These are phyloP conservation scores for Marmota flaviventris DNA, from an alignment of 2,113 vertebrate genomes.

Conservation along the genomic window DNA sequence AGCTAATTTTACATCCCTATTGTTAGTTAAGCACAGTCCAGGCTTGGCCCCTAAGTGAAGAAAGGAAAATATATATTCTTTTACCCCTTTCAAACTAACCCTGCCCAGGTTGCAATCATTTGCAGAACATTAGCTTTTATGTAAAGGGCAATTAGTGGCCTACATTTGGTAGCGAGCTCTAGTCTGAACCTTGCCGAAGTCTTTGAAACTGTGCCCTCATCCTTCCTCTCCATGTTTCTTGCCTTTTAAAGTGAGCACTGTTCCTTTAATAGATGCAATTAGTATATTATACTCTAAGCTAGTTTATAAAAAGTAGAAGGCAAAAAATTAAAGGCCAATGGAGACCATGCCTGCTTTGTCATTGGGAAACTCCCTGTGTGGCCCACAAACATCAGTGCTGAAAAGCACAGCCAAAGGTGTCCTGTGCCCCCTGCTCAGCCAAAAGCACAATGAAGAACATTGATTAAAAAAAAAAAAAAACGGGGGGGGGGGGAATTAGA, in stretches of 20 bases:
- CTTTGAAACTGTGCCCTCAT: neutral
- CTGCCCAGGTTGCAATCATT: neutral
- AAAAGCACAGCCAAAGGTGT: neutral
- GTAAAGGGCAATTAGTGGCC: neutral
- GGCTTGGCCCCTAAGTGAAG: neutral
- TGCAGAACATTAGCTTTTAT: neutral
- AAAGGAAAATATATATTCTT: neutral
- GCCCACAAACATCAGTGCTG: neutral
- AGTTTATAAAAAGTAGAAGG: neutral
- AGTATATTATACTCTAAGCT: neutral
- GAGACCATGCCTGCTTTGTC: neutral
- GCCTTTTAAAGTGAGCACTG: conserved; percentile 74
- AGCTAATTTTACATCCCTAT: neutral
- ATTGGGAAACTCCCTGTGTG: neutral
- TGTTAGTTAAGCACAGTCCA: neutral
- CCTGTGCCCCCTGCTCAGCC: neutral
- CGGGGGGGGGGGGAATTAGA: neutral
- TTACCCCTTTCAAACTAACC: neutral
- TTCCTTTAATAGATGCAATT: conserved; percentile 43
- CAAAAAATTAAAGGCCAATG: neutral
- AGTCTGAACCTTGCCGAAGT: neutral
- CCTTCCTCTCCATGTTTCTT: conserved; percentile 63
- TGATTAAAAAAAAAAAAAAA: neutral
- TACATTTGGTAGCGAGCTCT: neutral
- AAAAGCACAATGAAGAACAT: neutral